A percentile compares a stretch with the other conserved stretches of the same genome.
phyloP scores from a whole-genome alignment of 2,888 invertebrate genomes.

The Hydrotaea cyrtoneurina region DNA sequence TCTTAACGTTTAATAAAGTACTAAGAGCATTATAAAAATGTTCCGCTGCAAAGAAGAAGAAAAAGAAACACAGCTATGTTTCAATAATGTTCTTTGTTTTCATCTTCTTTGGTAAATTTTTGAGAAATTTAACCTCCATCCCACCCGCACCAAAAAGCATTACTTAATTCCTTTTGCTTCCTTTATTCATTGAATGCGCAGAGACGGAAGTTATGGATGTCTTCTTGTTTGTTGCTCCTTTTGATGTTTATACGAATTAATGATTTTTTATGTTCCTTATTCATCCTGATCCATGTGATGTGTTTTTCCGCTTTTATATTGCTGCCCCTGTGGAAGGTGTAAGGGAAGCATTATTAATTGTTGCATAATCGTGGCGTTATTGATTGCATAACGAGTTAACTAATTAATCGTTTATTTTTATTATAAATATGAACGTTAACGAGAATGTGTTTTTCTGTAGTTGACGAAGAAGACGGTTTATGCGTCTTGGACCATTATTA shows the following conservation, averaged over 20 bases:
- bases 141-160: background rate
- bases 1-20: constrained; percentile 69
- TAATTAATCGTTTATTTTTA: constrained; percentile 43
- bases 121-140: background rate
- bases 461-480: too few relatives aligned
- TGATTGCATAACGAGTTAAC: constrained; percentile 40
- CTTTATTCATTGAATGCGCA: background rate
- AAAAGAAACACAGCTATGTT: constrained; percentile 17
- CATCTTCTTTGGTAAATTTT: background rate
- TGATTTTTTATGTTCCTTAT: constrained; percentile 12
- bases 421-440: constrained; percentile 4
- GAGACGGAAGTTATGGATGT: constrained; percentile 52
- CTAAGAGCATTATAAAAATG: constrained; percentile 43
- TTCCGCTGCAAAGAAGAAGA: background rate
- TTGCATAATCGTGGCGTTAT: constrained; percentile 35
- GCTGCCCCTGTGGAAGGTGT: constrained; percentile 35
- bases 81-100: constrained; percentile 6
- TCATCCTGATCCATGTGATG: constrained; percentile 46
- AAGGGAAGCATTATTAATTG: constrained; percentile 8
- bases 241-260: constrained; percentile 30
- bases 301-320: constrained; percentile 39
- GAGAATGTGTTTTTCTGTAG: background rate
- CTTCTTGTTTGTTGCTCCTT: constrained; percentile 35
- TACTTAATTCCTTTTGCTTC: background rate
- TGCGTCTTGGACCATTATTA: too few relatives aligned